These are phyloP conservation scores for Chrysoperla carnea DNA, from an alignment of 1,140 invertebrate genomes.

Conservation along the genomic window DNA sequence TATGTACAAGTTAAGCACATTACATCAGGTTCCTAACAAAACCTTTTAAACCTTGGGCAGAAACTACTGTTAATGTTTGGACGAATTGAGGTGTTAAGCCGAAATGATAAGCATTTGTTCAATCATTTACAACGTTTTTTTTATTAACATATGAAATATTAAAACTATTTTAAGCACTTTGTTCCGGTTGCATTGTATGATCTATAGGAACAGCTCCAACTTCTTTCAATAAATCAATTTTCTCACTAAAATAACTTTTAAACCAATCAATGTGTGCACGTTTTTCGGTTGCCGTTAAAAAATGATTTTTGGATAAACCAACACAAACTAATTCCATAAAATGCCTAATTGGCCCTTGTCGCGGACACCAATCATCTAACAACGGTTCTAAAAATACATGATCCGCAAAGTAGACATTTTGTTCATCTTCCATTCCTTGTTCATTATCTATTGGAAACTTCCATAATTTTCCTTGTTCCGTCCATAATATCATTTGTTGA, in stretches of 20 bases:
- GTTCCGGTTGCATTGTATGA: too few relatives aligned
- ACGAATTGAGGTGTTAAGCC: too few relatives aligned
- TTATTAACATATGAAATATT: too few relatives aligned
- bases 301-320: conserved; percentile 90
- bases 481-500: conserved; percentile 88
- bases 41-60: too few relatives aligned
- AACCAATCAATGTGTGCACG: conserved; percentile 86
- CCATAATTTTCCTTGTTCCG: conserved; percentile 89
- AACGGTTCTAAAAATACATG: conserved; percentile 86
- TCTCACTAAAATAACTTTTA: conserved; percentile 73
- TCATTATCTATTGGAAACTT: conserved; percentile 96
- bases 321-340: conserved; percentile 94
- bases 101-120: too few relatives aligned
- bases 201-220: conserved; percentile 24
- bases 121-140: too few relatives aligned
- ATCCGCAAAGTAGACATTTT: conserved; percentile 66
- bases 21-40: too few relatives aligned
- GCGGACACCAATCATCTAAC: conserved; percentile 76
- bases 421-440: conserved; percentile 69
- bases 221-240: conserved; percentile 53
- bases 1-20: too few relatives aligned
- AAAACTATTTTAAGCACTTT: too few relatives aligned
- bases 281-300: conserved; percentile 75
- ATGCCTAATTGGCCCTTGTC: conserved; percentile 72
- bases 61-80: too few relatives aligned